Percentiles rank a stretch among this genome's conserved stretches.
These are phyloP conservation scores for Natrix natrix DNA, from an alignment of 2,797 vertebrate species.

Conservation along the genomic window DNA sequence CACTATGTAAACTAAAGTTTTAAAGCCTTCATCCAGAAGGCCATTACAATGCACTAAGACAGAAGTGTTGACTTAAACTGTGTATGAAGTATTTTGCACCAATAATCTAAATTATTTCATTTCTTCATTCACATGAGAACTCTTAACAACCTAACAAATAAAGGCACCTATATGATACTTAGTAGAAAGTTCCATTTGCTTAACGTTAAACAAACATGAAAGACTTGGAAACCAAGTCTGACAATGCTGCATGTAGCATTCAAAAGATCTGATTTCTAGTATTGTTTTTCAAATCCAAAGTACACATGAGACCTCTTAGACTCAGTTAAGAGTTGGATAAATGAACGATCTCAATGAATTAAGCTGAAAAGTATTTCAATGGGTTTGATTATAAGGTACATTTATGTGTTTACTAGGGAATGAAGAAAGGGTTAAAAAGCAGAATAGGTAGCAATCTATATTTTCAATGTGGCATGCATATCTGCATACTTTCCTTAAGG, in stretches of 20 bases:
- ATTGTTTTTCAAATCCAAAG: neutral
- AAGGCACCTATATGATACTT: slow-evolving; percentile 11
- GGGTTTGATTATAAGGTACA: neutral
- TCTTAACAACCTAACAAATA: slow-evolving; percentile 1
- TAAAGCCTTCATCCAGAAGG: neutral
- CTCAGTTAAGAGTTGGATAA: neutral
- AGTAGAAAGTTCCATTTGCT: slow-evolving; percentile 21
- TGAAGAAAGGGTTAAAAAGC: neutral
- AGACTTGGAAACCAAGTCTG: neutral
- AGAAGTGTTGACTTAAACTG: neutral
- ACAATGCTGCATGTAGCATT: neutral
- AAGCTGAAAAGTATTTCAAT: neutral
- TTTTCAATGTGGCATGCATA: neutral
- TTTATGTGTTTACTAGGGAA: neutral
- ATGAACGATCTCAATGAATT: neutral
- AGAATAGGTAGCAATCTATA: neutral
- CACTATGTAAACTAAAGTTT: neutral
- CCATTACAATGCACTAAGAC: neutral
- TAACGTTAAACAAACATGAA: neutral
- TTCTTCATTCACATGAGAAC: neutral
- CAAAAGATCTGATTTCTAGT: neutral
- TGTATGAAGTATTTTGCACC: slow-evolving; percentile 36
- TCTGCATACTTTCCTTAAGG: neutral
- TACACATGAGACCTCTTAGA: neutral
- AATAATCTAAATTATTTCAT: slow-evolving; percentile 6